Percentiles rank a stretch among this genome's conserved stretches.
Evolutionary conservation across 2,888 invertebrate species (phyloP).

Genomic region (Synergus gifuensis): DNA sequence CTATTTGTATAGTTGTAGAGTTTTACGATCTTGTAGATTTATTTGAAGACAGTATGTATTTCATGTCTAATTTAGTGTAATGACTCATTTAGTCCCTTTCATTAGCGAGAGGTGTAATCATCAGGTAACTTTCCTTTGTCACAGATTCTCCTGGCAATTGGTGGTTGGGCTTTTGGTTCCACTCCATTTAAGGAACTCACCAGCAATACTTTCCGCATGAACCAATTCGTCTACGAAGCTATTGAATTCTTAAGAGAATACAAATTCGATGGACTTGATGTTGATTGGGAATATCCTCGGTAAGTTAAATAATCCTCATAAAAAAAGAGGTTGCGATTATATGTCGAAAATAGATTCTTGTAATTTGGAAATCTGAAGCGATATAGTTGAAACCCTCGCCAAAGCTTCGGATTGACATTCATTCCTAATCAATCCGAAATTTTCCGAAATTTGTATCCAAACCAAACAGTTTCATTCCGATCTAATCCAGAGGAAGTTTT

Average conservation of each 20-base stretch:
- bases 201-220: slow-evolving; percentile 94
- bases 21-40: slow-evolving; percentile 13
- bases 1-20: slow-evolving; percentile 1
- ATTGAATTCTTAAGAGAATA: slow-evolving; percentile 94
- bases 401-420: too few relatives aligned
- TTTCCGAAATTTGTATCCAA: too few relatives aligned
- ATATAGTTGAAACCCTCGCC: too few relatives aligned
- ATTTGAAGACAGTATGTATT: neutral
- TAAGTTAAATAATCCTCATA: slow-evolving; percentile 63
- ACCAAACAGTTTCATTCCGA: too few relatives aligned
- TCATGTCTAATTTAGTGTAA: slow-evolving; percentile 25
- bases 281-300: slow-evolving; percentile 96
- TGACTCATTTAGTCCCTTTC: slow-evolving; percentile 8
- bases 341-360: too few relatives aligned
- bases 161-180: slow-evolving; percentile 98
- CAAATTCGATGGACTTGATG: slow-evolving; percentile 94
- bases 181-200: slow-evolving; percentile 96
- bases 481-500: too few relatives aligned
- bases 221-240: slow-evolving; percentile 96
- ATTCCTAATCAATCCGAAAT: too few relatives aligned
- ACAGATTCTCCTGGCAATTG: slow-evolving; percentile 90
- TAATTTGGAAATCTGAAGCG: too few relatives aligned
- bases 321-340: neutral
- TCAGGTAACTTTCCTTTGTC: slow-evolving; percentile 12
- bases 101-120: slow-evolving; percentile 7